Conservation (phyloP, 2,797 vertebrate genomes). For the Euthynnus affinis region DNA sequence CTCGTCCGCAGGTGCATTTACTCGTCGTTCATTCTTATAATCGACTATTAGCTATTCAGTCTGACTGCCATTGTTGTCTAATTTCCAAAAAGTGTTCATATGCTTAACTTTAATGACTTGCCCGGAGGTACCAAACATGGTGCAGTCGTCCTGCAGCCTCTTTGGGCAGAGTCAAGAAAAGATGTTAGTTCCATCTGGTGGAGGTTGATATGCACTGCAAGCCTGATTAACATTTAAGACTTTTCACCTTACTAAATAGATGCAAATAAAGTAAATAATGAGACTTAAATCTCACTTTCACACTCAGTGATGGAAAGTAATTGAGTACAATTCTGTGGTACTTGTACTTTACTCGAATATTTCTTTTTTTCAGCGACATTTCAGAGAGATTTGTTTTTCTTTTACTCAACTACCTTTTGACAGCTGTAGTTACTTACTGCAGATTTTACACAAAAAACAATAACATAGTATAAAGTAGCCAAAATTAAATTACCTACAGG, state of each 20-base stretch:
- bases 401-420: not conserved
- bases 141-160: not conserved
- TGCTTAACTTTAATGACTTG: slow-evolving; percentile 5
- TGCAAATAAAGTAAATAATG: not conserved
- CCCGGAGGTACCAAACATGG: not conserved
- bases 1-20: not conserved
- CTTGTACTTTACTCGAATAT: too few relatives aligned
- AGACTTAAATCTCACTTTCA: not conserved
- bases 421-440: not conserved
- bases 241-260: not conserved
- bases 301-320: not conserved
- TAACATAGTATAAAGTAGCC: not conserved
- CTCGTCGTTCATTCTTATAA: not conserved
- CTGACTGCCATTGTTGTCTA: not conserved
- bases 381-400: not conserved
- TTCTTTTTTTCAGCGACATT: too few relatives aligned
- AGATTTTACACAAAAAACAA: not conserved
- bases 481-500: not conserved
- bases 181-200: slow-evolving; percentile 62
- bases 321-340: not conserved
- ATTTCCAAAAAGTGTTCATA: not conserved
- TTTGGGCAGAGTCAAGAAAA: not conserved
- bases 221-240: not conserved
- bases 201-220: not conserved
- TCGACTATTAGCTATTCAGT: not conserved